Conservation (phyloP, 2,797 vertebrate genomes). For the Semaprochilodus insignis region DNA sequence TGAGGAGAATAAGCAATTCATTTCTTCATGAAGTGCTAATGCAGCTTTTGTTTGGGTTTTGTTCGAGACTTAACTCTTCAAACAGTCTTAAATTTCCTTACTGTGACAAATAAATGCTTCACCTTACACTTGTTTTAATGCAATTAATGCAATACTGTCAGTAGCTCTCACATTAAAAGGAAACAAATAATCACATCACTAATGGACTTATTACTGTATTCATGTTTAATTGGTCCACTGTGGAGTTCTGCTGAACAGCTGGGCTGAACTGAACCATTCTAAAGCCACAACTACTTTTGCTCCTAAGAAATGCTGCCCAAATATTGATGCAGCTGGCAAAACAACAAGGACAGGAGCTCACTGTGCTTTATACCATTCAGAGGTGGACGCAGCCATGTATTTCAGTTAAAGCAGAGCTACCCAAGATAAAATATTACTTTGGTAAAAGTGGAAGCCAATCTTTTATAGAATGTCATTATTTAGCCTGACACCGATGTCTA, state of each 20-base stretch:
- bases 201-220: conserved; percentile 7
- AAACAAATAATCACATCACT: conserved; percentile 8
- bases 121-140: background rate
- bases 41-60: background rate
- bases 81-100: background rate
- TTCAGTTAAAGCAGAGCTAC: too few species aligned
- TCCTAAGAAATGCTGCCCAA: background rate
- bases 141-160: background rate
- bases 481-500: too few species aligned
- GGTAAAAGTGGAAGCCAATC: too few species aligned
- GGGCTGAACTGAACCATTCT: background rate
- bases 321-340: conserved; percentile 17
- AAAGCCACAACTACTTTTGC: background rate
- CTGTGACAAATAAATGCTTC: background rate
- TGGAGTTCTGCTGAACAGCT: background rate
- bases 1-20: background rate
- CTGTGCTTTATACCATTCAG: background rate
- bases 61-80: background rate
- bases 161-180: conserved; percentile 1
- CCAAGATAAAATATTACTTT: too few species aligned
- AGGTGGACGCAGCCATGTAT: too few species aligned
- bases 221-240: background rate
- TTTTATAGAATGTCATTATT: too few species aligned
- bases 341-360: background rate
- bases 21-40: background rate